These are phyloP conservation scores for Emesis furor DNA, from an alignment of 2,888 invertebrate species.

Conservation along the genomic window DNA sequence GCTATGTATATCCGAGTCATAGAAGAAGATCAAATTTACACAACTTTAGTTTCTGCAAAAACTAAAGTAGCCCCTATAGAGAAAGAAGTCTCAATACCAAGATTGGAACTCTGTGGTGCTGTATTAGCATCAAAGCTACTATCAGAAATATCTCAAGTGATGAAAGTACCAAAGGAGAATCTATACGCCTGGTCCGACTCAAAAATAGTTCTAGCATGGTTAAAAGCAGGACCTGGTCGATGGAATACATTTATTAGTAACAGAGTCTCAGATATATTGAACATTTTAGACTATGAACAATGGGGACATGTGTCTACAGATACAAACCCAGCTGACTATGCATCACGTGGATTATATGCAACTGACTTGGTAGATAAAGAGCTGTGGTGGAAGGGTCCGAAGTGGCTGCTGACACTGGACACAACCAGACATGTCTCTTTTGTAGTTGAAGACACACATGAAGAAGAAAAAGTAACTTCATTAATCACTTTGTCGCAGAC, in stretches of 20 bases:
- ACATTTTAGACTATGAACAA: conserved; percentile 35
- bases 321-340: conserved; percentile 73
- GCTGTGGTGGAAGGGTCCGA: too few species aligned
- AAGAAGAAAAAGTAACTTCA: neutral
- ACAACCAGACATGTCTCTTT: too few species aligned
- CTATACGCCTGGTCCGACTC: conserved; percentile 44
- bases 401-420: too few species aligned
- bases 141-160: conserved; percentile 31
- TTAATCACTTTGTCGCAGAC: too few species aligned
- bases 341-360: conserved; percentile 13
- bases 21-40: neutral
- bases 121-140: conserved; percentile 17
- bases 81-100: conserved; percentile 29
- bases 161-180: conserved; percentile 32
- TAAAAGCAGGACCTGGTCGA: conserved; percentile 49
- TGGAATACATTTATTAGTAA: conserved; percentile 55
- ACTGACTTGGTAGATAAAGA: too few species aligned
- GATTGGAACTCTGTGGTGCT: conserved; percentile 35
- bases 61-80: conserved; percentile 41
- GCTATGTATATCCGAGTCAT: conserved; percentile 56
- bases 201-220: conserved; percentile 34
- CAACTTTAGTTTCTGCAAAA: conserved; percentile 43
- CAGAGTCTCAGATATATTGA: conserved; percentile 64
- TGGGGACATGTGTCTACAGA: conserved; percentile 52
- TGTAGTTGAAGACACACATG: neutral